Evolutionary conservation across 2,888 invertebrate species (phyloP), one percentile per base, ranked within the genome.

Genomic region (Neoscelio sp.): DNA sequence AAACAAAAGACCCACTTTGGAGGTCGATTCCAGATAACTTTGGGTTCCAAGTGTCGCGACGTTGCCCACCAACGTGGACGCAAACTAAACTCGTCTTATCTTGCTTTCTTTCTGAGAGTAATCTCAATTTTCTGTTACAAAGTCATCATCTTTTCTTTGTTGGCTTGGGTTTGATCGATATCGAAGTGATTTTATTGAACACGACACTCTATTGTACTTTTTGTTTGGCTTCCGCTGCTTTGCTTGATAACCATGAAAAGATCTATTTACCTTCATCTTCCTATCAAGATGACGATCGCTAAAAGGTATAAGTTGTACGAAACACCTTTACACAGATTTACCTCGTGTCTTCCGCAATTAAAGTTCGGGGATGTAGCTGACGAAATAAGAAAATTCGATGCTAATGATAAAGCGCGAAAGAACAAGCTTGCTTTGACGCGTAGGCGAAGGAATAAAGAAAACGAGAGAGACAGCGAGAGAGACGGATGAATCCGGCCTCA

Each of bases 391-490:
- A 80, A 73, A 80, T 65, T 48, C 80, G 77, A 80, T 81, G 80
- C 77, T 87, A 87, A 88, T 88, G 88, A 88, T 87, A 87, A 88
- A 85, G 84, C 82, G 83, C 82, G 82, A 83, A 84, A 80, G 85
- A 85, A 84, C 81, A 71, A 80, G 80, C 77, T 60, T 75, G 84
- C 81, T 83, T 85, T 85, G 84, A 85, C 85, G 89, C 89, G 89
- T 90, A 89, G 90, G 90, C 90, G 89, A 89, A 87, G 86, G 71
- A 76, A 76, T 76, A 79, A 78, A 64, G 78, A 73, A 75, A 58
- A 67, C 52, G 42, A 62, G 70, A 76, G n/a, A n/a, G n/a, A n/a
- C n/a, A 30, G 23, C 15, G 40, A 67, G 68, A 71, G 71, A 74
- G 81, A 82, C 64, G 70, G 70, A 79, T 58, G 74, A 78, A 82